Conservation (phyloP, 1,140 invertebrate species). For the Theocolax elegans region DNA sequence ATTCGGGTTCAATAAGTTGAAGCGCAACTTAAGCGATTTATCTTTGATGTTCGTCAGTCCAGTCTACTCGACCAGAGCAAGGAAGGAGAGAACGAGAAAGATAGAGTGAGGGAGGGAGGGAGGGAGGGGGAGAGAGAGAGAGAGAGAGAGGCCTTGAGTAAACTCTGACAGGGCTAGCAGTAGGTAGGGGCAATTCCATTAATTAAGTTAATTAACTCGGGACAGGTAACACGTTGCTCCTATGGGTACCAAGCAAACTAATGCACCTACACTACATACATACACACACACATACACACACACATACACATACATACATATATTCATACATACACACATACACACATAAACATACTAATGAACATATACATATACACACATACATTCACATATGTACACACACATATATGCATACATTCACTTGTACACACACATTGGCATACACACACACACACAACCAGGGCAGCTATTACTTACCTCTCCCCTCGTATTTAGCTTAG, state of each 20-base stretch:
- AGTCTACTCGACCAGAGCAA: conserved; percentile 16
- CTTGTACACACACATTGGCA: no score
- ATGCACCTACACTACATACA: conserved; percentile 38
- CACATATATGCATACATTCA: no score
- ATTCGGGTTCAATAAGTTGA: not conserved
- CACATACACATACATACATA: no score
- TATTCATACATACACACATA: no score
- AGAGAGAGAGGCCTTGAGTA: conserved; percentile 28
- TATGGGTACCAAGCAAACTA: conserved; percentile 52
- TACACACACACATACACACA: no score
- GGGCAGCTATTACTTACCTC: no score
- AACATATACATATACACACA: no score
- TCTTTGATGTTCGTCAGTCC: conserved; percentile 52
- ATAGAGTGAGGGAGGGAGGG: not conserved
- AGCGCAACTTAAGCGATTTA: conserved; percentile 54
- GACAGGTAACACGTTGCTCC: conserved; percentile 51
- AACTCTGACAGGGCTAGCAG: conserved; percentile 51
- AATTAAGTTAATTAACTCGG: conserved; percentile 58
- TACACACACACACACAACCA: no score
- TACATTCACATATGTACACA: no score
- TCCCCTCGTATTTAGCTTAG: no score
- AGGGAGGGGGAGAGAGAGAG: not conserved
- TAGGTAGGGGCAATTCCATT: conserved; percentile 58
- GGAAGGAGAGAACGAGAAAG: not conserved
- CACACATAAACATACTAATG: no score